Base-by-base conservation (phyloP, 2,888 invertebrate species). In the Homarus gammarus region DNA sequence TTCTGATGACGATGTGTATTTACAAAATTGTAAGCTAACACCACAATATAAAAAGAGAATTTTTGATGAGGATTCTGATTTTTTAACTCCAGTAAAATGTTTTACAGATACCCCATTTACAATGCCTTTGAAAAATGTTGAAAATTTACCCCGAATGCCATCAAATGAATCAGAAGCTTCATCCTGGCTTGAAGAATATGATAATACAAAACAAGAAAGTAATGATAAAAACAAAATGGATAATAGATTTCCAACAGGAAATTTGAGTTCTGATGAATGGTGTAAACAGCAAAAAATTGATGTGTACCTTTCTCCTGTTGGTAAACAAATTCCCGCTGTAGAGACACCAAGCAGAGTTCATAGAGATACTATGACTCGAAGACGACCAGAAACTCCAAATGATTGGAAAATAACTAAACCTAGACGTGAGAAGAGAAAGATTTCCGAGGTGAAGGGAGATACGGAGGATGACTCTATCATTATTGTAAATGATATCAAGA, bases 41-140 rank as follows among this genome's bases (percentile, higher is more conserved):
- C 36, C 33, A 33, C 33, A 15, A 10, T 72, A 70, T 6, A 56
- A 51, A 40, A 79, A 51, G 38, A 84, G 89, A 49, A 84, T 81
- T 44, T 84, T 89, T 89, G 84, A 89, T 64, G 51, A 87, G 3
- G 85, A 84, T n/a, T 70, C 72, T 6, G 83, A 87, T 36, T 87
- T 89, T 27, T 6, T 68, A n/a, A 68, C 81, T n/a, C 89, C 84
- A 27, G 44, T 38, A 33, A 78, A 86, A 56, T 49, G n/a, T 38
- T 8, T 18, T 38, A 56, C 70, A 51, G 18, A 68, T 12, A 36
- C 27, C 22, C 27, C 10, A 22, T 61, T 61, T 33, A 44, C 27
- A 10, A 36, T 83, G 38, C 82, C 88, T 38, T 44, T 89, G 72
- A 89, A 84, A 38, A 89, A 84, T 84, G 77, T 84, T 31, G 88